These are phyloP conservation scores for Nicator chloris DNA, from an alignment of 2,113 vertebrate species.

Conservation along the genomic window DNA sequence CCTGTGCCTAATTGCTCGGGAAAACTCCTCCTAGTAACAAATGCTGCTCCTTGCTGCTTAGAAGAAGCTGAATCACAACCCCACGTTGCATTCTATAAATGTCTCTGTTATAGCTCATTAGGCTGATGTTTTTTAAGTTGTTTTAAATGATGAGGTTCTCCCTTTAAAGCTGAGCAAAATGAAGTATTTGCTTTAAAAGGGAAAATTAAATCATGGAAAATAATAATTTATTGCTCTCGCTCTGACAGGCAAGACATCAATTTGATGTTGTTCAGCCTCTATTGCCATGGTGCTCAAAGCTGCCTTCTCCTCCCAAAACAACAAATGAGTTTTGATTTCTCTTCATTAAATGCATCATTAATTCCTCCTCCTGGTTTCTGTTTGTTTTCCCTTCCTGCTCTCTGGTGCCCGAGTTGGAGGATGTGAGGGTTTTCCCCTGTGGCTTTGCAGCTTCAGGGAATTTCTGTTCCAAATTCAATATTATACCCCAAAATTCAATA, in stretches of 20 bases:
- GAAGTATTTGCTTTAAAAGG: conserved; percentile 24
- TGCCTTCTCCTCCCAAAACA: conserved; percentile 4
- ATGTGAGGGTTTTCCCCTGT: neutral
- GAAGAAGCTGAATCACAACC: conserved; percentile 27
- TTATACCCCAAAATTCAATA: neutral
- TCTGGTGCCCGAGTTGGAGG: neutral
- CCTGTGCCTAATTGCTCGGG: conserved; percentile 53
- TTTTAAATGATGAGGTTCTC: conserved; percentile 44
- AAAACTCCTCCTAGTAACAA: conserved; percentile 53
- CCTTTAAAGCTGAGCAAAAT: conserved; percentile 41
- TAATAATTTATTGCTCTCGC: neutral
- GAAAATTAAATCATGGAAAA: neutral
- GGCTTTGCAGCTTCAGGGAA: neutral
- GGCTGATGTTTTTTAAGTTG: conserved; percentile 9
- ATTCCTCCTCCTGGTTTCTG: conserved; percentile 33
- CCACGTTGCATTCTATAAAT: neutral
- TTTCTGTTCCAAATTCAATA: neutral
- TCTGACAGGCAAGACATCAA: conserved; percentile 11
- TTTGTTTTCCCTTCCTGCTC: conserved; percentile 49
- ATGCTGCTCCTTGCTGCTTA: conserved; percentile 25
- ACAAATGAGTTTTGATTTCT: conserved; percentile 44
- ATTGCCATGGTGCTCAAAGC: neutral
- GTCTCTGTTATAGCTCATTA: conserved; percentile 40
- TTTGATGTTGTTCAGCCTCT: neutral
- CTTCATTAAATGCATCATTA: conserved; percentile 47